These are phyloP conservation scores for Myotis yumanensis DNA, from an alignment of 2,113 vertebrate species.

Conservation along the genomic window DNA sequence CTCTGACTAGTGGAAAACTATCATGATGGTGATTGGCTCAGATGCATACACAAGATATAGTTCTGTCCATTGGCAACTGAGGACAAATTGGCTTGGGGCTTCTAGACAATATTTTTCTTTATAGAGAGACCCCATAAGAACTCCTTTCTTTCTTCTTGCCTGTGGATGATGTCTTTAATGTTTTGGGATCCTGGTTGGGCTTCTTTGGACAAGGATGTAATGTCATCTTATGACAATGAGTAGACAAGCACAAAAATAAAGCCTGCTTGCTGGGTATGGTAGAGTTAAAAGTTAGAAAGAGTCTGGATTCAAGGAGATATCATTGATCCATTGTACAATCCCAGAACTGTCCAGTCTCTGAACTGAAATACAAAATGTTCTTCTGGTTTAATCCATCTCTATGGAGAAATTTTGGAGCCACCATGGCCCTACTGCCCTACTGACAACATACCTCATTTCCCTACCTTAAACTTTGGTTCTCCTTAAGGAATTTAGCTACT, in stretches of 20 bases:
- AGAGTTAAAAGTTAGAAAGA: neutral
- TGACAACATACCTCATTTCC: neutral
- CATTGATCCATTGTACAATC: neutral
- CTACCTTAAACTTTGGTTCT: neutral
- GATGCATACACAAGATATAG: neutral
- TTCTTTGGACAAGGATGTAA: neutral
- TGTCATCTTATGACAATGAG: neutral
- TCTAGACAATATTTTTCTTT: conserved; percentile 6
- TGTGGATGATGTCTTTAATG: neutral
- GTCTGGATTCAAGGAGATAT: neutral
- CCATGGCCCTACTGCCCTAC: neutral
- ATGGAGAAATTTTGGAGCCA: neutral
- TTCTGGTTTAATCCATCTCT: neutral
- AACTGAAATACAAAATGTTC: neutral
- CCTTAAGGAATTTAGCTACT: neutral
- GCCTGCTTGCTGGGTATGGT: neutral
- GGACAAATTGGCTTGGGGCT: neutral
- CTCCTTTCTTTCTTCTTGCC: neutral
- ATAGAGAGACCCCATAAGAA: neutral
- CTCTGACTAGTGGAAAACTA: neutral
- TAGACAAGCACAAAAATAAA: neutral
- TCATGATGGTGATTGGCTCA: neutral
- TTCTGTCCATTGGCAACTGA: neutral
- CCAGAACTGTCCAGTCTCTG: neutral
- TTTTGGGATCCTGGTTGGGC: neutral